Base-by-base conservation (phyloP, 2,888 invertebrate species). In the Cheilosia scutellata region DNA sequence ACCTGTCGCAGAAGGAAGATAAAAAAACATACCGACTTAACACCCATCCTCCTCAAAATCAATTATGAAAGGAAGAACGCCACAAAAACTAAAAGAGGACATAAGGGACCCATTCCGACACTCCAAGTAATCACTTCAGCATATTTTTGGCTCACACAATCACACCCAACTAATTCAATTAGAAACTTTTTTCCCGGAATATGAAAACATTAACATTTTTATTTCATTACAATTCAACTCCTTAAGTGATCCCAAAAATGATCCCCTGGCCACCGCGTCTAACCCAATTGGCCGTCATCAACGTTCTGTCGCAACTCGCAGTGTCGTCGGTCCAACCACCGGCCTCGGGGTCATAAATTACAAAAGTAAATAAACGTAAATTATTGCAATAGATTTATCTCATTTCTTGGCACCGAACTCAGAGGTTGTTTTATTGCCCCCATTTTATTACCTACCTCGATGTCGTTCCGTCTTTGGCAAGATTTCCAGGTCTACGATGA, bases 361-460 rank as follows among this genome's bases (percentile, higher is more conserved):
- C 86, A 72, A 86, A 82, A 86, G 86, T 82, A 86, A 86, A 86
- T 86, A 86, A 82, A 86, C 82, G 77, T 86, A 86, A 86, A 82
- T 86, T 86, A 86, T 86, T 86, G 80, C 82, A 80, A 86, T 77
- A 86, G 86, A 86, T 82, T 86, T 77, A 86, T 86, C 82, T 82
- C 76, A 58, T 82, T 72, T 72, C 60, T 71, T 65, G 65, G 57
- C 63, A 55, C 60, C 65, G 58, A 80, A 71, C 75, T 55, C 65
- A 33, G 65, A 70, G 84, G 40, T 80, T 84, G 80, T 84, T 84
- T 84, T 80, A 84, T 84, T 84, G 80, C 71, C 75, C 47, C 71
- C 84, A 53, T 84, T 84, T 80, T 84, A 84, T 84, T 84, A 80
- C 84, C 70, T 84, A 80, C 84, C 70, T 79, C 75, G 66, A 80